Evolutionary conservation across 2,888 invertebrate species (phyloP), one percentile per base, ranked within the genome.

Genomic region (Dynastes maya): DNA sequence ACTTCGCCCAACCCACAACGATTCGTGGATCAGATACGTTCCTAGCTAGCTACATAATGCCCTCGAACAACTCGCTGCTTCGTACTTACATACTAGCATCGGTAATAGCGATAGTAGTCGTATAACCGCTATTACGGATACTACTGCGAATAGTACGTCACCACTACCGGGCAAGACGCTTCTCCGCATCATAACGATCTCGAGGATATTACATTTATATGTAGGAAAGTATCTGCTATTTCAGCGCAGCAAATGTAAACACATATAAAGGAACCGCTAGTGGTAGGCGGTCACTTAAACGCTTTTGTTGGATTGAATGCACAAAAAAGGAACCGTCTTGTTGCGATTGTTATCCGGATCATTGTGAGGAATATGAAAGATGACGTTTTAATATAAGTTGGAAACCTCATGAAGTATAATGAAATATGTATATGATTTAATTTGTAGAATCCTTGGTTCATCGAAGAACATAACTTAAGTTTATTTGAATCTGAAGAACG

Each of bases 21-120:
- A 77, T 77, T 79, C 79, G 79, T 79, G 79, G 79, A 79, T 79
- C 79, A 67, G 77, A 77, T 77, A 77, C 51, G 40, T 70, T 63
- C n/a, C 70, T 68, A 51, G 71, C 77, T 77, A 68, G 71, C 77
- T 77, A 68, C 45, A 61, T 77, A 70, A 77, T 63, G 63, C 70
- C 71, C 71, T 55, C 71, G 71, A 77, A 77, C 70, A 51, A 77
- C 77, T 40, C 45, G 29, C 61, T 58, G 55, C 27, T 74, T 40
- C 45, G 22, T 74, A 45, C 8, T 9, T 45, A 45, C 51, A 13
- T 27, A 49, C 13, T 13, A 68, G 2, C 13, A 13, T n/a, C 68
- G 5, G 68, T 51, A 68, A 27, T 8, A 45, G 67, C 49, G 13
- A 27, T 32, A 27, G 68, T 68, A 51, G 68, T 68, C 27, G 29